Base-by-base conservation (phyloP, 2,888 invertebrate genomes). In the Limnephilus rhombicus region DNA sequence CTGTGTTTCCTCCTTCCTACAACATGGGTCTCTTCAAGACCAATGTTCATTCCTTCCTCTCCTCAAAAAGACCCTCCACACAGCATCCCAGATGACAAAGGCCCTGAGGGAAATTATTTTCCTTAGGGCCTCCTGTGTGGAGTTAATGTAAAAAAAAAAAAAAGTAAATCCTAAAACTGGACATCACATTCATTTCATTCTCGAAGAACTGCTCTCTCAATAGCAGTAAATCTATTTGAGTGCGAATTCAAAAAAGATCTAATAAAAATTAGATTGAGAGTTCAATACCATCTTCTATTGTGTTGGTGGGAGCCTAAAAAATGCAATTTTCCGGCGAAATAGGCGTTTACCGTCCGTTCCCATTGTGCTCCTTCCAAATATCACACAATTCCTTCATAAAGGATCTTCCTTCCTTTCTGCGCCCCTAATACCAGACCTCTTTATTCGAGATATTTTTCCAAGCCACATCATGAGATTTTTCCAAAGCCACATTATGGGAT, bases 361-460 rank as follows among this genome's bases (percentile, higher is more conserved):
- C 80, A 91, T 92, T 92, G 92, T 92, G 89, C 15, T 81, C 91
- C 85, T 81, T 83, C 80, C 90, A 85, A 92, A 92, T 92, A 83
- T 89, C 89, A 81, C 92, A 87, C 93, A 81, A 92, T 91, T 93
- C 92, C 87, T 86, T 92, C 83, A 92, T 92, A 88, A 91, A 92
- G 90, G 81, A 92, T 82, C 89, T 24, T 82, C 90, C 88, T 15
- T 45, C 87, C 88, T 90, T 53, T 89, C 85, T 85, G 90, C 91
- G n/a, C 80, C 91, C 93, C 92, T 93, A 90, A 91, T 92, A 92
- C 90, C 85, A 86, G 41, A 91, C 88, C 92, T 93, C 92, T 92
- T 92, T 93, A 93, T 93, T 91, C 91, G 92, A 41, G 89, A 92
- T 92, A 91, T 92, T 91, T 91, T 92, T 93, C 85, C 91, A 92